These are phyloP conservation scores for Ostrea denselamellosa DNA, from an alignment of 1,140 invertebrate genomes.

Conservation along the genomic window DNA sequence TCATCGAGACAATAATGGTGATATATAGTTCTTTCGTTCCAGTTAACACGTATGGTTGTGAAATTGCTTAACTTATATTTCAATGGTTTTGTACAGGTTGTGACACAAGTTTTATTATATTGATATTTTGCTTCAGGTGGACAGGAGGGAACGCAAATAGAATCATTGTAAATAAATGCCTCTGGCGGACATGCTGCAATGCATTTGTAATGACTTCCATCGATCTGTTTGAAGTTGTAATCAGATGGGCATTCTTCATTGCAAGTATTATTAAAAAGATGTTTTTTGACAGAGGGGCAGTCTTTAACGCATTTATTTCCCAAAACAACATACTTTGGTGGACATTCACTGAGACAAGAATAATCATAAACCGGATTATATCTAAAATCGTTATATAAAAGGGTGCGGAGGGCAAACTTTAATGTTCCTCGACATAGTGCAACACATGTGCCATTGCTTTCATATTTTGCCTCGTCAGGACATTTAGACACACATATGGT, in stretches of 20 bases:
- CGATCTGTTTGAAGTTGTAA: neutral
- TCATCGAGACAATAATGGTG: neutral
- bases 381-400: neutral
- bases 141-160: neutral
- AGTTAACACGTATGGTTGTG: neutral
- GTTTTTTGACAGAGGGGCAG: neutral
- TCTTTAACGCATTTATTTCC: neutral
- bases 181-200: neutral
- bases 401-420: neutral
- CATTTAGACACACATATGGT: slow-evolving; percentile 7
- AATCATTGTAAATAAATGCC: neutral
- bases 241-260: neutral
- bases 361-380: neutral
- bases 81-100: neutral
- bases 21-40: neutral
- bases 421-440: neutral
- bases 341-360: neutral
- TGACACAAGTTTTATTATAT: neutral
- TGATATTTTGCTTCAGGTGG: neutral
- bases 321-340: neutral
- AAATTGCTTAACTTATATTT: neutral
- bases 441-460: slow-evolving; percentile 21
- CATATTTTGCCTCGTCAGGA: slow-evolving; percentile 15
- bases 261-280: neutral
- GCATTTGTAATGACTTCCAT: neutral